Percentiles rank a stretch among this genome's conserved stretches.
Conservation (phyloP, 2,113 vertebrate genomes). For the Tetraodon nigroviridis region DNA sequence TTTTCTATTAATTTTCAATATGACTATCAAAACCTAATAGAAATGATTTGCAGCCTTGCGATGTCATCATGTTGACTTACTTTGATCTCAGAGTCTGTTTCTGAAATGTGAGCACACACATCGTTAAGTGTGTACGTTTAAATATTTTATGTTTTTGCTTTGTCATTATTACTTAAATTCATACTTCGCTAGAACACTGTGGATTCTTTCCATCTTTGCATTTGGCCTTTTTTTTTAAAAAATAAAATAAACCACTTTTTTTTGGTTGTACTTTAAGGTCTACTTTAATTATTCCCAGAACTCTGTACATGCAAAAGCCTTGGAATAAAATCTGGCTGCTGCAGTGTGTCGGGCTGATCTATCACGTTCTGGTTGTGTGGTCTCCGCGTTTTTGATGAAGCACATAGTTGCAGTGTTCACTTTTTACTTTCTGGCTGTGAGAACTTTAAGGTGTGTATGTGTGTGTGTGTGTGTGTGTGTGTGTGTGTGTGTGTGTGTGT, state of each 20-base stretch:
- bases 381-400: constrained; percentile 29
- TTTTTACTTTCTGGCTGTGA: constrained; percentile 27
- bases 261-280: constrained; percentile 40
- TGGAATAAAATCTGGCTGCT: constrained; percentile 28
- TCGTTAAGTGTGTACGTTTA: too few relatives aligned
- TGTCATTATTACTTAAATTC: too few relatives aligned
- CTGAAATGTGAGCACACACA: too few relatives aligned
- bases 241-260: constrained; percentile 35
- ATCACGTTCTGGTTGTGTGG: constrained; percentile 25
- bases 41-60: too few relatives aligned
- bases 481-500: constrained; percentile 1
- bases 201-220: too few relatives aligned
- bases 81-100: too few relatives aligned
- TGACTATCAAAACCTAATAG: background rate
- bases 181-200: too few relatives aligned
- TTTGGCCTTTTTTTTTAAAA: background rate
- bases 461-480: background rate
- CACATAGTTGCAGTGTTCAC: constrained; percentile 32
- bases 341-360: constrained; percentile 30
- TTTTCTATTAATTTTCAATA: constrained; percentile 7
- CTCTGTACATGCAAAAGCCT: constrained; percentile 17
- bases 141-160: too few relatives aligned
- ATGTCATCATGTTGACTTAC: too few relatives aligned
- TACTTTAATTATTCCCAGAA: constrained; percentile 29
- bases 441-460: background rate